Base-by-base conservation (phyloP, 37 sponge, comb jelly and placozoan species). In the Bolinopsis microptera region DNA sequence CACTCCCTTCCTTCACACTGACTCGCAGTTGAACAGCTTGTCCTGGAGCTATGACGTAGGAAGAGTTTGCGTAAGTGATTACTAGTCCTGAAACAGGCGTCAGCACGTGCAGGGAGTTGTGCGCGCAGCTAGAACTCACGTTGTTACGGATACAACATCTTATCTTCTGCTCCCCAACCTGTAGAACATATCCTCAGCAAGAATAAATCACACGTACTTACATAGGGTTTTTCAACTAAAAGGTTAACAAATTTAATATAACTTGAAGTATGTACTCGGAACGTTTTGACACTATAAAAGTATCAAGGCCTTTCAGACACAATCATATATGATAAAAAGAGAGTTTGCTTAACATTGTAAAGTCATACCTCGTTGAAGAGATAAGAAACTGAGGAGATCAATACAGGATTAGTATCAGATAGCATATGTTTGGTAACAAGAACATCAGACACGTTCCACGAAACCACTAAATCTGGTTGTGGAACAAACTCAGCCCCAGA, bases 21-120 rank as follows among this genome's bases (percentile, higher is more conserved):
- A 77, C 80, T 35, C 80, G 34, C 33, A 77, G 27, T 3, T 77
- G 80, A 1, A 32, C 80, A 1, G 37, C 80, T 35, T 77, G 80
- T 77, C 80, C 80, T 2, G 80, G 80, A 9, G 61, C 90, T 5
- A 86, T 86, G 41, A 33, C 90, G 61, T 86, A 86, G 41, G 61
- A 41, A 8, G 61, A 41, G 90, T 86, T 86, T 8, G 90, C 23
- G 90, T 86, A 86, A 18, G 90, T 86, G 21, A 86, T 35, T 8
- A 26, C 61, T 3, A 86, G 30, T 21, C 61, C 90, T 0, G 90
- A 41, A 0, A 86, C 61, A 26, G 90, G 90, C 8, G 61, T 39
- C 61, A 86, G 41, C 1, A 86, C 90, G 21, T 40, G 22, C 36
- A 86, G 35, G 5, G 26, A 0, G 23, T 36, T 38, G 61, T 1